phyloP scores from a whole-genome alignment of 1,140 invertebrate species.

The Drosophila tristis region DNA sequence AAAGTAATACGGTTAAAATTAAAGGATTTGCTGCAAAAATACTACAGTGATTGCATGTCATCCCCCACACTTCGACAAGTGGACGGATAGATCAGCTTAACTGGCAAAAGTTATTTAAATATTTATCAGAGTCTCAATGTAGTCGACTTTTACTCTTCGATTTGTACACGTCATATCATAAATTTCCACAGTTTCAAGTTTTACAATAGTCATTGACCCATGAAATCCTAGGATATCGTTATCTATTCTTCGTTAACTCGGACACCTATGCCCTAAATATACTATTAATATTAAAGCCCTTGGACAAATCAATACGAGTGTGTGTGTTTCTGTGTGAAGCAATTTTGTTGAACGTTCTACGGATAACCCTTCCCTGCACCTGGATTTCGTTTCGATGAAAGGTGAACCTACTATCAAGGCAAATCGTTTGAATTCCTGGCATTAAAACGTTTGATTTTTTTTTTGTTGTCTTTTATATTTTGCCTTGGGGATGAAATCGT shows the following conservation, averaged over 20 bases:
- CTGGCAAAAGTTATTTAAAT: too few relatives aligned
- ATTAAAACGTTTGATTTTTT: constrained; percentile 80
- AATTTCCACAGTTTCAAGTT: too few relatives aligned
- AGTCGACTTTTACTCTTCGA: too few relatives aligned
- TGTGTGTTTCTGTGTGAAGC: constrained; percentile 35
- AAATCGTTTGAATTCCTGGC: constrained; percentile 74
- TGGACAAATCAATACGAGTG: constrained; percentile 73
- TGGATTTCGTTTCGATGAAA: constrained; percentile 9
- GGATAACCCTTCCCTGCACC: background rate
- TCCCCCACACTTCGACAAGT: background rate
- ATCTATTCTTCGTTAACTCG: too few relatives aligned
- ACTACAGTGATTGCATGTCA: background rate
- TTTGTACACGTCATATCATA: too few relatives aligned
- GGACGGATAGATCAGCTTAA: too few relatives aligned
- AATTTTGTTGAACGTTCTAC: constrained; percentile 22
- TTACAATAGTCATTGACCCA: too few relatives aligned
- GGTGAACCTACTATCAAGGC: constrained; percentile 45
- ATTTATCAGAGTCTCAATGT: too few relatives aligned
- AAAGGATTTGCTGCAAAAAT: constrained; percentile 37
- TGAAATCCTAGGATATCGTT: too few relatives aligned
- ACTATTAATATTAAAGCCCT: constrained; percentile 44
- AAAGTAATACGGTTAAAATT: constrained; percentile 55
- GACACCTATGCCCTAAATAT: too few relatives aligned
- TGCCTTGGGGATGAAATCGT: constrained; percentile 40
- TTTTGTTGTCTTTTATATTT: constrained; percentile 27